phyloP scores from a whole-genome alignment of 2,113 vertebrate genomes.

The Leucosticte australis region DNA sequence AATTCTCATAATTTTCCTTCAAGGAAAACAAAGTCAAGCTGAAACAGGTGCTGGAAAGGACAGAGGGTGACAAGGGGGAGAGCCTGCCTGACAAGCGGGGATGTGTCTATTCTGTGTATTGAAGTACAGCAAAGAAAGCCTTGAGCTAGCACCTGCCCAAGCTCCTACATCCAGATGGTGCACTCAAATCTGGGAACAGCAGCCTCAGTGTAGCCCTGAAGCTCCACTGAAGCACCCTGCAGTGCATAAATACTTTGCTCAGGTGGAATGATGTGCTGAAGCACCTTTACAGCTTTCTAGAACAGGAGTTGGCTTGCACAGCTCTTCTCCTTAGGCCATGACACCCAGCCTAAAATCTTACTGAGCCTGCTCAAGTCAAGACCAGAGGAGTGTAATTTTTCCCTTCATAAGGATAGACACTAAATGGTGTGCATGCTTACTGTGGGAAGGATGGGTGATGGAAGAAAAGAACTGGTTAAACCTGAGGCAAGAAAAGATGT shows the following conservation, averaged over 20 bases:
- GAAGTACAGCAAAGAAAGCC: slow-evolving; percentile 18
- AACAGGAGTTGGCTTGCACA: background rate
- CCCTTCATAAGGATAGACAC: background rate
- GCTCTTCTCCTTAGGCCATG: background rate
- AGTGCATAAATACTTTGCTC: background rate
- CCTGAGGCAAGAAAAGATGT: background rate
- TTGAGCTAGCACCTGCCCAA: slow-evolving; percentile 46
- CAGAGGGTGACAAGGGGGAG: background rate
- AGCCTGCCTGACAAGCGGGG: background rate
- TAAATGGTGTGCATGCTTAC: background rate
- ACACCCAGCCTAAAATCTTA: background rate
- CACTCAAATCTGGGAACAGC: background rate
- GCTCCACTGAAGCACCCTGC: background rate
- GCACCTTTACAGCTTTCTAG: background rate
- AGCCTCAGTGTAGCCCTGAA: background rate
- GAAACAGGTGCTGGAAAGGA: slow-evolving; percentile 43
- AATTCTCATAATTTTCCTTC: slow-evolving; percentile 22
- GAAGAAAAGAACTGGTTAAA: background rate
- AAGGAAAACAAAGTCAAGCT: slow-evolving; percentile 36
- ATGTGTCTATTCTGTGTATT: background rate
- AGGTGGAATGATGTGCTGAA: background rate
- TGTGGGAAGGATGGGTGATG: background rate
- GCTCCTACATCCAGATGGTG: slow-evolving; percentile 25
- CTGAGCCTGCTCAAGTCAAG: background rate
- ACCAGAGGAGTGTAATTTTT: background rate